phyloP scores from a whole-genome alignment of 2,797 vertebrate species.

The Poeciliopsis turneri region DNA sequence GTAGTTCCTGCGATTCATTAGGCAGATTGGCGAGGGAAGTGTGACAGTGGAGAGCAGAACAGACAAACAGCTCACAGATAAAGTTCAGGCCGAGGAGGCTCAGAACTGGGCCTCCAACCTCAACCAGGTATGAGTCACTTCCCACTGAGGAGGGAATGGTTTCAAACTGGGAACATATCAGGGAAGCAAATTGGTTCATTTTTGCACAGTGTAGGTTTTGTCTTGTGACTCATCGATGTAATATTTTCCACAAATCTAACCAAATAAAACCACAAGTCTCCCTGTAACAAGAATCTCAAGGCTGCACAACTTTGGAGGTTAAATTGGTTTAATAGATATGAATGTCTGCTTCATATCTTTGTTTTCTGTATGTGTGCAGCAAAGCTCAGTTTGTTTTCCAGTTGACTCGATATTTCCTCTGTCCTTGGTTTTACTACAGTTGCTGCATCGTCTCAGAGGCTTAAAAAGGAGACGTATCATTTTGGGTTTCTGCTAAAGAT shows the following conservation, averaged over 20 bases:
- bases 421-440: conserved; percentile 20
- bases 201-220: conserved; percentile 50
- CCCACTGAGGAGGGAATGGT: conserved; percentile 54
- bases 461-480: conserved; percentile 13
- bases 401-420: conserved; percentile 20
- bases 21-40: conserved; percentile 99
- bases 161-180: conserved; percentile 42
- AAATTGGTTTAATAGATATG: conserved; percentile 47
- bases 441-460: conserved; percentile 1
- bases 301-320: conserved; percentile 49
- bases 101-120: conserved; percentile 98
- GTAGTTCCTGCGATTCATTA: conserved; percentile 99
- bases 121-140: conserved; percentile 91
- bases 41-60: conserved; percentile 96
- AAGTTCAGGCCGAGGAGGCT: conserved; percentile 91
- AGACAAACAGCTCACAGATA: conserved; percentile 91
- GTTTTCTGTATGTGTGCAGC: conserved; percentile 13
- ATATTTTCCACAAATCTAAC: conserved; percentile 72
- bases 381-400: conserved; percentile 22
- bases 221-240: conserved; percentile 63
- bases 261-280: conserved; percentile 55
- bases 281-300: conserved; percentile 64
- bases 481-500: conserved; percentile 8
- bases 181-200: conserved; percentile 38
- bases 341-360: conserved; percentile 23